phyloP scores from a whole-genome alignment of 1,140 invertebrate genomes.

The Drosophila bipectinata region DNA sequence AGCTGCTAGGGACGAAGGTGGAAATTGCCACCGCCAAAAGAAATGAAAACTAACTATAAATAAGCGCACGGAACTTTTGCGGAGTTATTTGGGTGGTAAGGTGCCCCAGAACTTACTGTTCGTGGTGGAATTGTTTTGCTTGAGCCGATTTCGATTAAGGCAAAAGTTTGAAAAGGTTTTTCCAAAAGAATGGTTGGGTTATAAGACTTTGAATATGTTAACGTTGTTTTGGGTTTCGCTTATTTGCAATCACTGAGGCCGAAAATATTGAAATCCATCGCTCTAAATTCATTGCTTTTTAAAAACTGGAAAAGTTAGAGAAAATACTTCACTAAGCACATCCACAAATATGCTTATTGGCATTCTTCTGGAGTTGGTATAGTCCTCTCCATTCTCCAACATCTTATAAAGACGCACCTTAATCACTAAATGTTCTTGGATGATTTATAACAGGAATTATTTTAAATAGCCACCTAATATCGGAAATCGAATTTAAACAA shows the following conservation, averaged over 20 bases:
- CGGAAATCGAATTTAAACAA: conserved; percentile 1
- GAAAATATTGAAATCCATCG: too few species aligned
- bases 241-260: background rate
- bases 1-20: conserved; percentile 11
- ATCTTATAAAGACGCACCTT: too few species aligned
- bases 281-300: too few species aligned
- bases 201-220: background rate
- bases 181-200: background rate
- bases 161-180: conserved; percentile 21
- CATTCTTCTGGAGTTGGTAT: too few species aligned
- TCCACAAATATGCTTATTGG: too few species aligned
- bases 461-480: background rate
- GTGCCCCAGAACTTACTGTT: conserved; percentile 29
- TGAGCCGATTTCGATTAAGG: conserved; percentile 45
- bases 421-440: background rate
- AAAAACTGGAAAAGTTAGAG: too few species aligned
- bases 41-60: conserved; percentile 51
- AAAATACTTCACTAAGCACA: too few species aligned
- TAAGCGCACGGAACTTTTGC: conserved; percentile 37
- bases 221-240: too few species aligned
- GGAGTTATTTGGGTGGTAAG: conserved; percentile 5
- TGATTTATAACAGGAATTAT: background rate
- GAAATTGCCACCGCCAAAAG: conserved; percentile 42
- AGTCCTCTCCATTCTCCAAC: too few species aligned
- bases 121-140: conserved; percentile 37